Evolutionary conservation across 2,113 vertebrate species (phyloP), one percentile per base, ranked within the genome.

Genomic region (Corythaixoides concolor): DNA sequence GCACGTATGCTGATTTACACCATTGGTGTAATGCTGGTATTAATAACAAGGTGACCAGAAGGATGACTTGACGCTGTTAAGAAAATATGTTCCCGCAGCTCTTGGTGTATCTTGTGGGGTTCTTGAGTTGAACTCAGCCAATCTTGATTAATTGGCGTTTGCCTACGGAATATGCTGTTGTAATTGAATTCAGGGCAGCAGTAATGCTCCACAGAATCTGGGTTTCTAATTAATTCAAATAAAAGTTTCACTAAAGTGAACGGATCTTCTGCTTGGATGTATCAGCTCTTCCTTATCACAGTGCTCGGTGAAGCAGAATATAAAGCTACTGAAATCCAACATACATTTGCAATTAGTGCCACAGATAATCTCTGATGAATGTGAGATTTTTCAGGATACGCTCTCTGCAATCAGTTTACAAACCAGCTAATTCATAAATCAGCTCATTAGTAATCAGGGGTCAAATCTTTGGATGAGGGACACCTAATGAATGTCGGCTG

Each of bases 1-100:
- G 26, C 27, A 8, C 0, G 0, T 47, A 26, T 5, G 15, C 50
- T 82, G 67, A 17, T n/a, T 27, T 62, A 35, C 35, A 39, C 14
- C 12, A 2, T 12, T 63, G 26, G 41, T 59, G 28, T 60, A 50
- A 66, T 32, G 12, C n/a, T 70, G 13, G 28, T 22, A 15, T 80
- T 73, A 45, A 35, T 32, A 77, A 18, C 33, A 49, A 47, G 1
- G 2, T 28, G 39, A 27, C 18, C 37, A 68, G 63, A 35, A 72
- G 67, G 79, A 70, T 8, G 62, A 68, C 35, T 19, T 58, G 45
- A 35, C 68, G 33, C 45, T 32, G 15, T 75, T 91, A 78, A 93
- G 60, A 70, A 85, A 82, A 55, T 4, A 0, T 4, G 5, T 70
- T 85, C 43, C 45, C 52, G 64, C 11, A 64, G 26, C 13, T 49